These are phyloP conservation scores for Drosophila buzzatii DNA, from an alignment of 2,888 invertebrate species.

Conservation along the genomic window DNA sequence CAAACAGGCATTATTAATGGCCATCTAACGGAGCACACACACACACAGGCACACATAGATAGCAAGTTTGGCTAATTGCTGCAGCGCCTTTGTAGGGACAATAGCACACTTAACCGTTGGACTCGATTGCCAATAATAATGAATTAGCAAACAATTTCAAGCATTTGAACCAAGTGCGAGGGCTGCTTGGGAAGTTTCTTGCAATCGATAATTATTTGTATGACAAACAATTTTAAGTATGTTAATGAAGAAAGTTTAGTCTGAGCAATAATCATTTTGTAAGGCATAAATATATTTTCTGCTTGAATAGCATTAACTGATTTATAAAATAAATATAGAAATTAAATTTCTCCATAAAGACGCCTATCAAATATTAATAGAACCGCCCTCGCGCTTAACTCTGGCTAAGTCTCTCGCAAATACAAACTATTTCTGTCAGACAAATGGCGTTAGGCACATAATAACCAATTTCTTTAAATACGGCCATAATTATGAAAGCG, in stretches of 20 bases:
- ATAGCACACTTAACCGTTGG: slow-evolving; percentile 37
- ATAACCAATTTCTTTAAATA: slow-evolving; percentile 82
- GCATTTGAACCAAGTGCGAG: slow-evolving; percentile 34
- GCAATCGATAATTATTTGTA: neutral
- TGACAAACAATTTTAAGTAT: no score
- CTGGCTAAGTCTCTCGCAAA: slow-evolving; percentile 19
- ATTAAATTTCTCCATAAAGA: neutral
- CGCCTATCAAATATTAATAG: neutral
- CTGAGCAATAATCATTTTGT: no score
- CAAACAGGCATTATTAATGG: slow-evolving; percentile 71
- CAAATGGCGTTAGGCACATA: slow-evolving; percentile 82
- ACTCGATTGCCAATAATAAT: slow-evolving; percentile 75
- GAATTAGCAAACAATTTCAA: slow-evolving; percentile 78
- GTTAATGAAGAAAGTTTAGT: neutral
- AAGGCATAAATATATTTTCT: neutral
- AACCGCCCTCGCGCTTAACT: slow-evolving; percentile 24
- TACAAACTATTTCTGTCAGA: slow-evolving; percentile 77
- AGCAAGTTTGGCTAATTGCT: slow-evolving; percentile 63
- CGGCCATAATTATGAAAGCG: slow-evolving; percentile 78
- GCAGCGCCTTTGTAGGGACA: slow-evolving; percentile 32
- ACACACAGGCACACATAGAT: slow-evolving; percentile 10
- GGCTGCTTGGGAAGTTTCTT: slow-evolving; percentile 6
- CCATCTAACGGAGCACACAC: slow-evolving; percentile 41
- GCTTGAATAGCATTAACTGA: neutral
- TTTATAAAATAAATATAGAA: neutral